Evolutionary conservation across 2,888 invertebrate genomes (phyloP).

Genomic region (Drosophila aldrichi): DNA sequence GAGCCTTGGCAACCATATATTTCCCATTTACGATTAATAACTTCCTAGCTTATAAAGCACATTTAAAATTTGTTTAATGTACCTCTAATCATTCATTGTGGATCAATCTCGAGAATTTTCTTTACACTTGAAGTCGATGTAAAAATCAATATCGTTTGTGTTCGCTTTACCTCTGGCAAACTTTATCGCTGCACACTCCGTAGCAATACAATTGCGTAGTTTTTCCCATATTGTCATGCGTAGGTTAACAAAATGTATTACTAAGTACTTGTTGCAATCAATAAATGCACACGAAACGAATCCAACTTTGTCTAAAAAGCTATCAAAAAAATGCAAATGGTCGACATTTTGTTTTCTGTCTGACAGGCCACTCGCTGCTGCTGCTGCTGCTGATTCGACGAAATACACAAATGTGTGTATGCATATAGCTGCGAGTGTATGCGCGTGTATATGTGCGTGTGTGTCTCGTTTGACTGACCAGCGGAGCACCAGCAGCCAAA

Average conservation of each 20-base stretch:
- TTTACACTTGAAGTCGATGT: constrained; percentile 48
- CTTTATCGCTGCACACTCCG: constrained; percentile 26
- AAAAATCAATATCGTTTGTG: constrained; percentile 69
- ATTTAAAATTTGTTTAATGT: not conserved
- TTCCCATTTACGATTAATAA: constrained; percentile 10
- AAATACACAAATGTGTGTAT: constrained; percentile 51
- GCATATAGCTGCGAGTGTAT: constrained; percentile 27
- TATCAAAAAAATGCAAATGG: constrained; percentile 69
- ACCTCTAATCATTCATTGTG: constrained; percentile 5
- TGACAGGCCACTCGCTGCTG: constrained; percentile 48
- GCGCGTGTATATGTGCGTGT: constrained; percentile 40
- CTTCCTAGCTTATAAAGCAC: not conserved
- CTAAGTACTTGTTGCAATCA: constrained; percentile 13
- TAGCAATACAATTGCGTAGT: constrained; percentile 7
- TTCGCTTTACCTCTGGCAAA: constrained; percentile 46
- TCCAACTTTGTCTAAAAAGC: constrained; percentile 43
- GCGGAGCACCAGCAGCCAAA: constrained; percentile 58
- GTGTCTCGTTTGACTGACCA: constrained; percentile 49
- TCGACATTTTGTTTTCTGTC: constrained; percentile 81
- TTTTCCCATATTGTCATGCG: not conserved
- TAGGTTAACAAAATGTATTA: constrained; percentile 8
- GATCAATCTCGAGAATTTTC: constrained; percentile 13
- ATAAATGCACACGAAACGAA: constrained; percentile 23
- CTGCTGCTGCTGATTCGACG: constrained; percentile 61
- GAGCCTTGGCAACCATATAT: not conserved